Evolutionary conservation across 2,888 invertebrate genomes (phyloP), one percentile per base, ranked within the genome.

Genomic region (Tryphoninae sp.): DNA sequence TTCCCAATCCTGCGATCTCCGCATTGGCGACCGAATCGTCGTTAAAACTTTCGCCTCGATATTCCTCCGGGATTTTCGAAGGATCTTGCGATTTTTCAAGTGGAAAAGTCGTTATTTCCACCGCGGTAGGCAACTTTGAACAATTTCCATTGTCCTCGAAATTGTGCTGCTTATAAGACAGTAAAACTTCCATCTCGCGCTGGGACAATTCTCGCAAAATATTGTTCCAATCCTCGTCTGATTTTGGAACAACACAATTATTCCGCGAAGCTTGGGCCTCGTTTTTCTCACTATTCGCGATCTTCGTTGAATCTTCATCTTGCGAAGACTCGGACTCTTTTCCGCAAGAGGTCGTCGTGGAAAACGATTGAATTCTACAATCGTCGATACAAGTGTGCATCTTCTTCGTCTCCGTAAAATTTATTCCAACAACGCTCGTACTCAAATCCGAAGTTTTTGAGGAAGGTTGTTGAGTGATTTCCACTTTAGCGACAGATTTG

Each of bases 361-460:
- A 78, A 49, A 53, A 61, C 8, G 16, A 74, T 59, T 73, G 58
- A 42, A 22, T 13, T 16, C 19, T 53, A 8, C 42, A 64, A 3
- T 61, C 26, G 2, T 33, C 71, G 13, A 68, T 69, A 33, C 68
- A 58, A 16, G 85, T 84, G 69, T 85, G 84, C 19, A 83, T 69
- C 40, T 81, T 75, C 22, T 81, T 77, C 13, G 71, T 49, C 26
- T 59, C 23, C 19, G 55, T 59, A 8, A 67, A 55, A 59, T 79
- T 67, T 7, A 71, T 65, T 49, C 61, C 55, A 26, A 51, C 22
- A 4, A 26, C 45, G 16, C 59, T 68, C 4, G 68, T 13, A n/a
- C 51, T 49, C 6, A 69, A 40, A n/a, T 72, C 40, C 65, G 53
- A 68, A 6, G 33, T 55, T 26, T 77, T 78, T 26, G 53, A 2